Evolutionary conservation across 2,888 invertebrate genomes (phyloP).

Genomic region (Epinotia ramella): DNA sequence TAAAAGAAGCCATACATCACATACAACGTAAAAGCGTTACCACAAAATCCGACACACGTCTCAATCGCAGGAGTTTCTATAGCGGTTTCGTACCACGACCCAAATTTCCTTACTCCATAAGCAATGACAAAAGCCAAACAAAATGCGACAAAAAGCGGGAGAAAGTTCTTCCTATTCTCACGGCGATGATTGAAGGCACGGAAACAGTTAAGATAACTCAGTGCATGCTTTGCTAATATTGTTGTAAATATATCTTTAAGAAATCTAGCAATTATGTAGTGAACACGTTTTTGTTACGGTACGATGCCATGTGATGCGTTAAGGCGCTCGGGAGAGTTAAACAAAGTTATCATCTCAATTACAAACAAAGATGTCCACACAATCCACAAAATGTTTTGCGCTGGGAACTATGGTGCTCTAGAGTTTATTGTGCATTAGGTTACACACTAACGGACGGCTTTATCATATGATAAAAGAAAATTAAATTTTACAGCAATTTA

Average conservation of each 20-base stretch:
- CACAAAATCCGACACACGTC: conserved; percentile 51
- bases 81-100: conserved; percentile 34
- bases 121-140: conserved; percentile 39
- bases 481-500: no score
- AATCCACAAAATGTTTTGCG: not conserved
- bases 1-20: conserved; percentile 9
- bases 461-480: no score
- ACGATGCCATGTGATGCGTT: conserved; percentile 4
- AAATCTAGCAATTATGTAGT: conserved; percentile 34
- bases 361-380: not conserved
- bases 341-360: not conserved
- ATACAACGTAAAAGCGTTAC: conserved; percentile 3
- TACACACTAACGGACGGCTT: no score
- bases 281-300: conserved; percentile 31
- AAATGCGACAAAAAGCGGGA: conserved; percentile 51
- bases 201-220: conserved; percentile 54
- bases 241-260: conserved; percentile 37
- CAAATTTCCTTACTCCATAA: conserved; percentile 39
- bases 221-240: conserved; percentile 44
- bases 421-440: not conserved
- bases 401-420: not conserved
- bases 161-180: conserved; percentile 79
- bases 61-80: conserved; percentile 46
- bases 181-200: conserved; percentile 63
- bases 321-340: not conserved